Base-by-base conservation (phyloP, 2,113 vertebrate species). In the Ibidorhyncha struthersii region DNA sequence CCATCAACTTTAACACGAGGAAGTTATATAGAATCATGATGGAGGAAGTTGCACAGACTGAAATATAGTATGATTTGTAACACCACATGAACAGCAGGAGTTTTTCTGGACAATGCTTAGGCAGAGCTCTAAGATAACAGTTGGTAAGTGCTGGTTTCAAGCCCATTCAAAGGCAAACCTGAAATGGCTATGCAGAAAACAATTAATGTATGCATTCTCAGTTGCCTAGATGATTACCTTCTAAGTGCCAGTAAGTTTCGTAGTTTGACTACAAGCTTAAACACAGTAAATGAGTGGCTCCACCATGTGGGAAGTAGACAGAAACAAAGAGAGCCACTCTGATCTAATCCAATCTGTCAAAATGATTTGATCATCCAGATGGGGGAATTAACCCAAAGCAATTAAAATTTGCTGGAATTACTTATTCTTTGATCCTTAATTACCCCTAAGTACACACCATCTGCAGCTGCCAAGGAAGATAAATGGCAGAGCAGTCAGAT, bases 401-500 rank as follows among this genome's bases (percentile, higher is more conserved):
- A 84, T 86, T 94, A 91, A 92, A 94, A 89, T 9, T 82, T 11
- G 1, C 30, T 58, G 12, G 0, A 96, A 91, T 78, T 59, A 89
- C 55, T 86, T 77, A 43, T 92, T 86, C 77, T 94, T 78, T 95
- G 79, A 90, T 70, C 52, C 38, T 94, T 86, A 93, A 94, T 87
- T 90, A 90, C 65, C 70, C n/a, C 18, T 82, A 84, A 82, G 50
- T 50, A 81, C 20, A 83, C n/a, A 90, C 62, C 83, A 86, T 66
- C 67, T 90, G 91, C 89, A 89, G 55, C 72, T 89, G 61, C 59
- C 65, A 89, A 95, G 61, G 47, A 95, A 91, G 56, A 41, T 79
- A 91, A 86, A 86, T 27, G 55, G 78, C 81, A 94, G 18, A 94
- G 65, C 52, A 94, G 56, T 58, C 59, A 84, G n/a, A 67, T 40